A percentile compares a stretch with the other conserved stretches of the same genome.
Evolutionary conservation across 1,140 invertebrate genomes (phyloP).

Genomic region (Achatina immaculata): DNA sequence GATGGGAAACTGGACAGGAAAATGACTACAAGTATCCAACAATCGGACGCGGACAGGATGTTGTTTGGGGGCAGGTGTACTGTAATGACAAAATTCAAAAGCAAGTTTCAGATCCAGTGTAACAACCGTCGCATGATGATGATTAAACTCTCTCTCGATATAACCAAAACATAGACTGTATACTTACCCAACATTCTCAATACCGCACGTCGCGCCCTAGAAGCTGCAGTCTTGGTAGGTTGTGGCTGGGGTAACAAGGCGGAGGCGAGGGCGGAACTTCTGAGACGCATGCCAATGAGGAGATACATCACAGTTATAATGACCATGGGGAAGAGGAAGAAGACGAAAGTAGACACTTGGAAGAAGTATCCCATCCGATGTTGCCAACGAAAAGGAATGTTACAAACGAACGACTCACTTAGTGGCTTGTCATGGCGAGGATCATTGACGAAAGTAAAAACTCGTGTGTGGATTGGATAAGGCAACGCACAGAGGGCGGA

Average conservation of each 20-base stretch:
- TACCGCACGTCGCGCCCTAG: conserved; percentile 59
- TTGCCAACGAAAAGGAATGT: conserved; percentile 61
- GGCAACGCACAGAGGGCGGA: conserved; percentile 85
- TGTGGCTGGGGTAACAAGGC: conserved; percentile 41
- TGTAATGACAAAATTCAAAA: too few species aligned
- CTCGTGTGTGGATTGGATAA: conserved; percentile 63
- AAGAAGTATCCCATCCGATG: conserved; percentile 62
- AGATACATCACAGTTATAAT: conserved; percentile 71
- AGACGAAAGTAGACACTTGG: conserved; percentile 69
- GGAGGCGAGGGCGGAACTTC: conserved; percentile 46
- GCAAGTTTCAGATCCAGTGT: too few species aligned
- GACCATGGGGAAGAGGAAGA: conserved; percentile 71
- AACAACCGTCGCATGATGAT: too few species aligned
- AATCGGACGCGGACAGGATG: too few species aligned
- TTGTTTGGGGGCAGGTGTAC: too few species aligned
- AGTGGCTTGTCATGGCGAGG: conserved; percentile 46
- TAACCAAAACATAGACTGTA: too few species aligned
- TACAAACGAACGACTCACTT: conserved; percentile 63
- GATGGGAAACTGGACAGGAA: too few species aligned
- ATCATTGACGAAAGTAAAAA: conserved; percentile 57
- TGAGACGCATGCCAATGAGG: conserved; percentile 67
- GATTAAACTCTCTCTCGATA: too few species aligned
- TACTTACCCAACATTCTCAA: conserved; percentile 67
- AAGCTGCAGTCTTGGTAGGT: conserved; percentile 43
- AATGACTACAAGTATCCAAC: too few species aligned